phyloP scores from a whole-genome alignment of 2,113 vertebrate species.

The Spilogale gracilis region DNA sequence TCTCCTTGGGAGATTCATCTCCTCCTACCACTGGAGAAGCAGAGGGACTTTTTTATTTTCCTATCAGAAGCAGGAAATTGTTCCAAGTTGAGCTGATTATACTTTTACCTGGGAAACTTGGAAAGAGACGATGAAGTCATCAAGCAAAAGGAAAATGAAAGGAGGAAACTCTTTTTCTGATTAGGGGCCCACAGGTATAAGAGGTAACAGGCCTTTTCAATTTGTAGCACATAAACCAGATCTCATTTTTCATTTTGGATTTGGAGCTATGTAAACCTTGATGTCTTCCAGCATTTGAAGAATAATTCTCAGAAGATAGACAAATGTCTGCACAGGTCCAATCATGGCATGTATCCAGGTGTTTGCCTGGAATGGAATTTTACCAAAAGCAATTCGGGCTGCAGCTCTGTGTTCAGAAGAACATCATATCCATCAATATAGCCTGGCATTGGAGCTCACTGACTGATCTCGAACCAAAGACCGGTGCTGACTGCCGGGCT shows the following conservation, averaged over 20 bases:
- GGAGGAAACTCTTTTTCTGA: background rate
- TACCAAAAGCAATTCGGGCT: background rate
- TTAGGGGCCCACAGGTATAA: background rate
- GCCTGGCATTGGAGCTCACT: background rate
- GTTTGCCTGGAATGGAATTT: constrained; percentile 62
- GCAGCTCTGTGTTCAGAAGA: background rate
- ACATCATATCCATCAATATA: background rate
- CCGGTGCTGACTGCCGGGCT: background rate
- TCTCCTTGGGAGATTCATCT: background rate
- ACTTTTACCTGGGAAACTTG: background rate
- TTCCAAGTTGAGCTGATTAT: background rate
- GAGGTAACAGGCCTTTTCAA: background rate
- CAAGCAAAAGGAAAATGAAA: background rate
- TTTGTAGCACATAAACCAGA: background rate
- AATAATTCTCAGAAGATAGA: constrained; percentile 55
- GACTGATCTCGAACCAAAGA: background rate
- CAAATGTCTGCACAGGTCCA: constrained; percentile 27
- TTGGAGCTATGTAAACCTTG: background rate
- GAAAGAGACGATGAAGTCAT: background rate
- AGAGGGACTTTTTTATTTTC: background rate
- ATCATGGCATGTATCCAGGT: constrained; percentile 38
- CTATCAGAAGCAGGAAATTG: background rate
- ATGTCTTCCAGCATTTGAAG: constrained; percentile 20
- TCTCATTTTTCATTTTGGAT: constrained; percentile 63
- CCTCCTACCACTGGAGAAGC: background rate